These are phyloP conservation scores for Austrofundulus limnaeus DNA, from an alignment of 2,113 vertebrate species.

Conservation along the genomic window DNA sequence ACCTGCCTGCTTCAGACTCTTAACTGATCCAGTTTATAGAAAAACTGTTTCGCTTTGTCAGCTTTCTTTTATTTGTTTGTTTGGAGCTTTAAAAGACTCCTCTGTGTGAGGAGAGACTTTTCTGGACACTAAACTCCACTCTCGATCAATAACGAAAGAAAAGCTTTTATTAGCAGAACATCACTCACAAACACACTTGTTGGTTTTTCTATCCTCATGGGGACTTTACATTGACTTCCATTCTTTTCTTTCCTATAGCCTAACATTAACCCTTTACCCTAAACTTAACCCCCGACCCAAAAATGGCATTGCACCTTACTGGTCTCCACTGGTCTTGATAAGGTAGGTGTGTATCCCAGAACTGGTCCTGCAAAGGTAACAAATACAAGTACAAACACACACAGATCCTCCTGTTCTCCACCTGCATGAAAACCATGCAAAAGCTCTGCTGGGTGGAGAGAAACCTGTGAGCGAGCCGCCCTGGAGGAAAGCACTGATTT, in stretches of 20 bases:
- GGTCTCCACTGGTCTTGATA: too few relatives aligned
- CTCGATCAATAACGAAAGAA: background rate
- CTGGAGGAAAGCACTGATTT: background rate
- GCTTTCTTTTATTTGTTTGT: constrained; percentile 22
- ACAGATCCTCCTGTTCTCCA: background rate
- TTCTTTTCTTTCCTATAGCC: too few relatives aligned
- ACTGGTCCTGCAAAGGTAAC: too few relatives aligned
- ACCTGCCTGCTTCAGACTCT: background rate
- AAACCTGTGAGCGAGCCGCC: background rate
- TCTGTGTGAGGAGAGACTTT: background rate
- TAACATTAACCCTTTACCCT: too few relatives aligned
- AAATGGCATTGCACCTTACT: too few relatives aligned
- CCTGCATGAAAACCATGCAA: background rate
- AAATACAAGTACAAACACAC: too few relatives aligned
- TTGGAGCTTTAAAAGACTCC: constrained; percentile 3
- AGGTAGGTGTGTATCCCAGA: too few relatives aligned
- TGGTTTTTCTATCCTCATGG: too few relatives aligned
- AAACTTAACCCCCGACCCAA: too few relatives aligned
- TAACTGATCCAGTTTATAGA: constrained; percentile 38
- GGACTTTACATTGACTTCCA: too few relatives aligned
- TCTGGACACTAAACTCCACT: background rate
- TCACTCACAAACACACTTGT: background rate
- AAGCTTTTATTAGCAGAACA: constrained; percentile 3
- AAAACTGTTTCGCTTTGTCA: constrained; percentile 10
- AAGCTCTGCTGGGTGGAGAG: background rate